A percentile compares a stretch with the other conserved stretches of the same genome.
Evolutionary conservation across 2,797 vertebrate species (phyloP).

Genomic region (Natrix natrix): DNA sequence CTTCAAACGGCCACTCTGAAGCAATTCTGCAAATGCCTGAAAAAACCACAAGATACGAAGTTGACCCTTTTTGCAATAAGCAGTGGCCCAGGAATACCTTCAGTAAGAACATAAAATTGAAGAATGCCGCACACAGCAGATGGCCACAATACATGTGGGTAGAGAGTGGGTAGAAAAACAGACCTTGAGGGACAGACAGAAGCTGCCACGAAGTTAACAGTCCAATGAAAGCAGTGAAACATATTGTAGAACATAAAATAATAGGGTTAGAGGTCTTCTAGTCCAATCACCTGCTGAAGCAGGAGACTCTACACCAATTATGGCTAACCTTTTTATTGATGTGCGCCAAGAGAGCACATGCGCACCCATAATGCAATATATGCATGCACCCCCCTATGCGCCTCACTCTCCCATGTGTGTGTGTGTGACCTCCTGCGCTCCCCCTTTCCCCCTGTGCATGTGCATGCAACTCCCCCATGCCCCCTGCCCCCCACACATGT

Average conservation of each 20-base stretch:
- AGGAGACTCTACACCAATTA: neutral
- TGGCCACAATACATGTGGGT: neutral
- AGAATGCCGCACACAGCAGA: neutral
- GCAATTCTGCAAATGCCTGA: slow-evolving; percentile 80
- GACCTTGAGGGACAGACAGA: neutral
- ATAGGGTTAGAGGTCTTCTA: neutral
- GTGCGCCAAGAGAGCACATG: no score
- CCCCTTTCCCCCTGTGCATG: no score
- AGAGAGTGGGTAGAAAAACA: neutral
- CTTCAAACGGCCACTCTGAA: slow-evolving; percentile 71
- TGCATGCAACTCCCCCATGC: no score
- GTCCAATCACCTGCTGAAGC: neutral
- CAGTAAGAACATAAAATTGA: neutral
- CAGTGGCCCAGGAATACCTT: neutral
- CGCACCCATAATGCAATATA: no score
- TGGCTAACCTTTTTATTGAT: no score
- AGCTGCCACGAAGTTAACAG: neutral
- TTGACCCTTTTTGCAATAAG: neutral
- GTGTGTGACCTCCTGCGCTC: no score
- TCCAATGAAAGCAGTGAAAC: neutral
- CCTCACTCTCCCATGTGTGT: no score
- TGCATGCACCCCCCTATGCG: no score
- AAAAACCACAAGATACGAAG: neutral
- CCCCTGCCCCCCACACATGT: no score
- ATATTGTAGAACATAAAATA: neutral